Evolutionary conservation across 2,888 invertebrate species (phyloP).

Genomic region (Thymelicus acteon): DNA sequence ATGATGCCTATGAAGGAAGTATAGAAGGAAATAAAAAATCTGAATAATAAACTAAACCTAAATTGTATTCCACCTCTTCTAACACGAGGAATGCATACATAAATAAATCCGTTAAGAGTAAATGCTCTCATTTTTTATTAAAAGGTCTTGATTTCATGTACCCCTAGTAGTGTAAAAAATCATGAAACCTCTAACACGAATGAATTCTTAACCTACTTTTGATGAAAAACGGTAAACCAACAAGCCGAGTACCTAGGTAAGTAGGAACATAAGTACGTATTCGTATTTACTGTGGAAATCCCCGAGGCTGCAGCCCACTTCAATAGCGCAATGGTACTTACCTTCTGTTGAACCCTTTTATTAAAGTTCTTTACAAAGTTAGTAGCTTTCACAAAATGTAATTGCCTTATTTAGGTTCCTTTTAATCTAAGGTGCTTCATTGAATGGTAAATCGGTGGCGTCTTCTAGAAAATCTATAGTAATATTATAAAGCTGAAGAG

Average conservation of each 20-base stretch:
- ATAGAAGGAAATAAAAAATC: too few species aligned
- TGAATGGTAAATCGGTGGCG: neutral
- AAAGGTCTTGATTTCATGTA: too few species aligned
- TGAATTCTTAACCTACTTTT: slow-evolving; percentile 28
- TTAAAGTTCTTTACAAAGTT: slow-evolving; percentile 23
- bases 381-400: slow-evolving; percentile 24
- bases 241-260: slow-evolving; percentile 20
- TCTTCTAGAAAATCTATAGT: too few species aligned
- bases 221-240: slow-evolving; percentile 25
- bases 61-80: too few species aligned
- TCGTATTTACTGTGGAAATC: slow-evolving; percentile 23
- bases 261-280: slow-evolving; percentile 13
- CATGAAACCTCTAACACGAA: neutral
- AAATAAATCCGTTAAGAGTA: too few species aligned
- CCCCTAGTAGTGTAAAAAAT: neutral
- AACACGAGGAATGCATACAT: too few species aligned
- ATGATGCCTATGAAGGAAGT: too few species aligned
- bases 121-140: too few species aligned
- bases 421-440: slow-evolving; percentile 18
- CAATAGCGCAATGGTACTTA: slow-evolving; percentile 30
- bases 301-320: slow-evolving; percentile 21
- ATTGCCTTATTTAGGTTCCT: slow-evolving; percentile 28
- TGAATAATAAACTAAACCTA: too few species aligned
- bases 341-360: slow-evolving; percentile 27
- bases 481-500: too few species aligned